phyloP scores from a whole-genome alignment of 2,888 invertebrate genomes.

The Tiliacea aurago region DNA sequence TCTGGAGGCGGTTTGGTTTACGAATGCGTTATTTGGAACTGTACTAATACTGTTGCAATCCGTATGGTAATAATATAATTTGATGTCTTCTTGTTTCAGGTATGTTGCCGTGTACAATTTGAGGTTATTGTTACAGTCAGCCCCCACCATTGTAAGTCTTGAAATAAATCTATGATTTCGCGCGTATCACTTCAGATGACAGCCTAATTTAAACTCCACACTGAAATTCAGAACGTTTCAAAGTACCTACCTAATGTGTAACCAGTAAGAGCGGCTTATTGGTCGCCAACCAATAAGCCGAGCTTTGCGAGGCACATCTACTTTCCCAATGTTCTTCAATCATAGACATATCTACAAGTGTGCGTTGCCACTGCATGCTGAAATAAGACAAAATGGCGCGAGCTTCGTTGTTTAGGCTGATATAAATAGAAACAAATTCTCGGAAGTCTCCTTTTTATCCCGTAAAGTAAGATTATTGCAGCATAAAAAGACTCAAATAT shows the following conservation, averaged over 20 bases:
- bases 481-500: background rate
- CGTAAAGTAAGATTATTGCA: constrained; percentile 16
- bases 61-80: constrained; percentile 36
- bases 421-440: constrained; percentile 27
- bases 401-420: constrained; percentile 1
- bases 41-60: constrained; percentile 41
- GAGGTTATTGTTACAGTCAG: constrained; percentile 1
- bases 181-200: background rate
- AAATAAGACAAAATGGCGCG: constrained; percentile 33
- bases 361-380: constrained; percentile 4
- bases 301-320: background rate
- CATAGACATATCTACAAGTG: background rate
- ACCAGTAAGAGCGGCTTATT: background rate
- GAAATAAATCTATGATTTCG: background rate
- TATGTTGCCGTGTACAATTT: constrained; percentile 62
- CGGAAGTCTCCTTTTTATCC: background rate
- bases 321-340: constrained; percentile 16
- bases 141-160: constrained; percentile 27
- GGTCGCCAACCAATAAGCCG: no score
- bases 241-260: background rate
- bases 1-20: constrained; percentile 74
- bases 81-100: constrained; percentile 71
- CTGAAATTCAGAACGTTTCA: background rate
- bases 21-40: constrained; percentile 70
- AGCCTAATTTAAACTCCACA: background rate